A percentile compares a stretch with the other conserved stretches of the same genome.
phyloP scores from a whole-genome alignment of 2,888 invertebrate species.

The Thymelicus lineola region DNA sequence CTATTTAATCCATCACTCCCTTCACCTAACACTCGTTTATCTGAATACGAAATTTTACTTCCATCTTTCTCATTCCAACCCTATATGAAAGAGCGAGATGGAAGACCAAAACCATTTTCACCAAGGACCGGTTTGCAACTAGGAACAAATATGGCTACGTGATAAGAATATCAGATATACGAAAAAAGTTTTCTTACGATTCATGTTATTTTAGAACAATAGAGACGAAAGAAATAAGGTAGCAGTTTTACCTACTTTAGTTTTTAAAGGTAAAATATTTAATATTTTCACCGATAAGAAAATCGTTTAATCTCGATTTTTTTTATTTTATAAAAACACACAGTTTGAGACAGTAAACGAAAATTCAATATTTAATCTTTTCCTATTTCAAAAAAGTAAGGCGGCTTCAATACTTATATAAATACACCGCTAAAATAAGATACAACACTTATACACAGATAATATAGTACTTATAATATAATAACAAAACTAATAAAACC shows the following conservation, averaged over 20 bases:
- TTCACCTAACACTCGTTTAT: conserved; percentile 28
- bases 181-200: conserved; percentile 4
- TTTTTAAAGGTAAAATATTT: not conserved
- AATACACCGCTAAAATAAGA: too few relatives aligned
- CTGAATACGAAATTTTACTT: conserved; percentile 29
- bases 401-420: too few relatives aligned
- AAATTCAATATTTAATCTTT: too few relatives aligned
- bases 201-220: conserved; percentile 18
- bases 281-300: not conserved
- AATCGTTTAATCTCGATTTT: too few relatives aligned
- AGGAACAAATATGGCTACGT: conserved; percentile 30
- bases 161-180: conserved; percentile 14
- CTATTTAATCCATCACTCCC: conserved; percentile 29
- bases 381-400: too few relatives aligned
- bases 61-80: not conserved
- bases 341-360: too few relatives aligned
- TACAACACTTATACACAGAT: too few relatives aligned
- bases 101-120: conserved; percentile 16
- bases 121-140: conserved; percentile 19
- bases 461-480: too few relatives aligned
- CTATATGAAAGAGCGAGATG: conserved; percentile 1
- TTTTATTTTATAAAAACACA: too few relatives aligned
- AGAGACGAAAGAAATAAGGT: not conserved
- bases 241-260: too few relatives aligned
- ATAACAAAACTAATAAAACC: not conserved